These are phyloP conservation scores for Scylla paramamosain DNA, from an alignment of 1,140 invertebrate genomes.

Conservation along the genomic window DNA sequence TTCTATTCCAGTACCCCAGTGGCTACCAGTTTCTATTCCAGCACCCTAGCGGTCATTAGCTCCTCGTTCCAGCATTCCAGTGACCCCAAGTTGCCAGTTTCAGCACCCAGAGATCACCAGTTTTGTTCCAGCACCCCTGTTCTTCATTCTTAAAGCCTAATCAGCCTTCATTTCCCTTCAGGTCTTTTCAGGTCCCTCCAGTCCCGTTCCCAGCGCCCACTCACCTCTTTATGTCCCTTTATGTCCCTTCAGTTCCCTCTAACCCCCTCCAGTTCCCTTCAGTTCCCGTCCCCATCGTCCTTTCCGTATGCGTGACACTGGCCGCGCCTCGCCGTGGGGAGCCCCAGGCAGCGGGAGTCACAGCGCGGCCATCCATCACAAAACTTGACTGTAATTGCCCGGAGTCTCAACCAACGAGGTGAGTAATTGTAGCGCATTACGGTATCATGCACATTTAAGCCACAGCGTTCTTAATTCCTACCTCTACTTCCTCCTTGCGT, in stretches of 20 bases:
- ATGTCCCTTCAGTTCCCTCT: not conserved
- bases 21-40: not conserved
- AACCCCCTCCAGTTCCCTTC: not conserved
- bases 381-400: not conserved
- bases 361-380: not conserved
- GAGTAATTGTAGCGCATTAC: not conserved
- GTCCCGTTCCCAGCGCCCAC: not conserved
- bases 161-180: too few species aligned
- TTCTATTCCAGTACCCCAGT: not conserved
- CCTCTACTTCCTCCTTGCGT: not conserved
- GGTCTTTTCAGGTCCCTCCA: too few species aligned
- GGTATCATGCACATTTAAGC: conserved; percentile 5
- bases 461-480: not conserved
- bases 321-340: not conserved
- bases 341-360: not conserved
- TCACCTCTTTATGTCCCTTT: not conserved
- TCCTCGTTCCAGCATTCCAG: too few species aligned
- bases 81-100: too few species aligned
- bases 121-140: too few species aligned
- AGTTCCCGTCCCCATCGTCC: not conserved
- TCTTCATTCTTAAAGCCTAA: too few species aligned
- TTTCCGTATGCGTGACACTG: not conserved
- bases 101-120: too few species aligned
- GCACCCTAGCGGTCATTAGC: too few species aligned
- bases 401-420: not conserved